Conservation (phyloP, 2,113 vertebrate genomes). For the Ondatra zibethicus region DNA sequence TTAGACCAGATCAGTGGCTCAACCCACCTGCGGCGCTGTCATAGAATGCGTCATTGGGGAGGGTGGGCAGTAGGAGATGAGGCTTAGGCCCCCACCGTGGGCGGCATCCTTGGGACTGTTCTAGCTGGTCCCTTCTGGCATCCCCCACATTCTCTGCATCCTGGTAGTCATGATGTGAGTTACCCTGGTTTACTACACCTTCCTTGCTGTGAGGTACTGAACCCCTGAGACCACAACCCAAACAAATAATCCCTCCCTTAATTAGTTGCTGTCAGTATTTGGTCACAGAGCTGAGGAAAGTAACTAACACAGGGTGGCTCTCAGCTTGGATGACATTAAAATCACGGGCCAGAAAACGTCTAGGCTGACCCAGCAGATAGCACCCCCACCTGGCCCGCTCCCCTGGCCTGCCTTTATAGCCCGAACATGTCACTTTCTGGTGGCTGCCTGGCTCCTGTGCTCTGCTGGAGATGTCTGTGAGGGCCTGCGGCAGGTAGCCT, state of each 20-base stretch:
- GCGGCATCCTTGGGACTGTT: not conserved
- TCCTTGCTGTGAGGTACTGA: not conserved
- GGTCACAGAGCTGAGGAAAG: not conserved
- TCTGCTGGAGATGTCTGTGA: not conserved
- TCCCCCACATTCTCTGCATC: not conserved
- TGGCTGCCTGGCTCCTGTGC: not conserved
- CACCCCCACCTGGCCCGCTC: rapidly evolving
- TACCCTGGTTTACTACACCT: not conserved
- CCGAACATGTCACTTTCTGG: not conserved
- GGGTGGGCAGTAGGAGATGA: no score
- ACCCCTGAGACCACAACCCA: not conserved
- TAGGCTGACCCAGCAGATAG: not conserved
- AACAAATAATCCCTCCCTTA: not conserved
- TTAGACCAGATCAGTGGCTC: no score
- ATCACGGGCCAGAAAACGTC: no score
- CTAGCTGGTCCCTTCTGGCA: not conserved
- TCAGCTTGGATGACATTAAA: not conserved
- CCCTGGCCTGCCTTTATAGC: not conserved
- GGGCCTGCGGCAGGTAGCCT: rapidly evolving
- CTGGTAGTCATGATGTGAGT: not conserved
- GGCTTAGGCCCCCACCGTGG: no score
- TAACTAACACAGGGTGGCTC: not conserved
- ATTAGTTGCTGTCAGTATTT: not conserved
- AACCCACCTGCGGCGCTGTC: no score
- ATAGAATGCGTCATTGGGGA: no score